Percentiles rank a stretch among this genome's conserved stretches.
phyloP scores from a whole-genome alignment of 2,888 invertebrate genomes.

The Pammene aurita region DNA sequence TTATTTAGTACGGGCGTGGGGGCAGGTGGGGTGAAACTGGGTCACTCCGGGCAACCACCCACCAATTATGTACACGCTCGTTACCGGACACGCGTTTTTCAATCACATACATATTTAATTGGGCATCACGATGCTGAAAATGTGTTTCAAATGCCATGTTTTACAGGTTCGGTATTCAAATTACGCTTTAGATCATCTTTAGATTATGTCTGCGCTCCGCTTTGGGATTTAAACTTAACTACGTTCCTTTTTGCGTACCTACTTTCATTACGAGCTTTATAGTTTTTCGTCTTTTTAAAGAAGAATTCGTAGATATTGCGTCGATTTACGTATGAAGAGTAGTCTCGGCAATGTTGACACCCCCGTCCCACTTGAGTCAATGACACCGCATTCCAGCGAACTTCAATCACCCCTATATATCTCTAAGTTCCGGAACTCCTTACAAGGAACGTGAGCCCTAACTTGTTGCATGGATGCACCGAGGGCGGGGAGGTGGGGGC shows the following conservation, averaged over 20 bases:
- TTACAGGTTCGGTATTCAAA: conserved; percentile 67
- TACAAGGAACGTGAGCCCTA: conserved; percentile 73
- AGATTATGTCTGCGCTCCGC: conserved; percentile 44
- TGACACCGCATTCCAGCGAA: conserved; percentile 39
- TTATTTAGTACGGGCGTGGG: conserved; percentile 71
- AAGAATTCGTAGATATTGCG: background rate
- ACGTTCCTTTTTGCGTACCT: background rate
- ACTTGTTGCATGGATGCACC: conserved; percentile 83
- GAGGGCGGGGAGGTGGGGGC: conserved; percentile 63
- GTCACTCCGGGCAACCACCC: conserved; percentile 79
- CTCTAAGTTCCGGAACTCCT: conserved; percentile 65
- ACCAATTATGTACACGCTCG: conserved; percentile 84
- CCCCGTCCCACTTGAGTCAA: conserved; percentile 33
- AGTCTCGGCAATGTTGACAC: conserved; percentile 27
- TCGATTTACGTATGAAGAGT: background rate
- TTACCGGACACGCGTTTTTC: conserved; percentile 84
- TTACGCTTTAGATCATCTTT: conserved; percentile 49
- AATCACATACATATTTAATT: conserved; percentile 84
- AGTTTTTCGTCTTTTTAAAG: background rate
- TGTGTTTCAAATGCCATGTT: conserved; percentile 77
- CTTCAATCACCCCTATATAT: conserved; percentile 42
- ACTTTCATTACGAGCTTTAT: conserved; percentile 6
- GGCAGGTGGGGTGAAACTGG: conserved; percentile 69
- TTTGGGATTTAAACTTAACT: conserved; percentile 28
- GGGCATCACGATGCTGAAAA: conserved; percentile 81